Conservation (phyloP, 2,888 invertebrate genomes). For the Dolichopus griseipennis region DNA sequence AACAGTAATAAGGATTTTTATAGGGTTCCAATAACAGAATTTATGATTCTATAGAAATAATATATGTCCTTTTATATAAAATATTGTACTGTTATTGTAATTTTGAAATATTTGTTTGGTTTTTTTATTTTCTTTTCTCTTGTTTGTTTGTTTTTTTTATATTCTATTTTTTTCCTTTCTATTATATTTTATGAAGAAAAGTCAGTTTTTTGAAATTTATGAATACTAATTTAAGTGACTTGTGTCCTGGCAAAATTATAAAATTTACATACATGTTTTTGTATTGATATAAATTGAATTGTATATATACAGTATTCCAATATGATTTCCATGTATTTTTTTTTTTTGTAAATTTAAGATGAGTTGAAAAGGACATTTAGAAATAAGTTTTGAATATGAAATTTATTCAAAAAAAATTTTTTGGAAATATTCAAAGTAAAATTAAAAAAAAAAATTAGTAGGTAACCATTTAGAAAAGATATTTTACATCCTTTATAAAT, state of each 20-base stretch:
- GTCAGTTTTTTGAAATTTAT: not conserved
- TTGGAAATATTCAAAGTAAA: too few species aligned
- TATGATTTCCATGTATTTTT: not conserved
- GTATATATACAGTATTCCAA: too few species aligned
- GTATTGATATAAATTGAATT: not conserved
- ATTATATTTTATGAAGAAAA: not conserved
- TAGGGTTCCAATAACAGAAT: not conserved
- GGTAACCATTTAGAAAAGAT: too few species aligned
- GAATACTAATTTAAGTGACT: not conserved
- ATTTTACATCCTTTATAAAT: too few species aligned
- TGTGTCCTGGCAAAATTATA: not conserved
- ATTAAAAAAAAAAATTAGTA: too few species aligned
- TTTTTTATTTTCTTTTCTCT: not conserved
- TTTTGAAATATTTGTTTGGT: not conserved
- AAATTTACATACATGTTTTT: not conserved
- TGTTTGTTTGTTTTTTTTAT: not conserved
- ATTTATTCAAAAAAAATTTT: too few species aligned
- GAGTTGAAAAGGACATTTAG: not conserved
- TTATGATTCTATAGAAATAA: not conserved
- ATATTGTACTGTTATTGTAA: not conserved
- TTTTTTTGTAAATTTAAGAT: not conserved
- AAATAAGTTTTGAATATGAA: not conserved
- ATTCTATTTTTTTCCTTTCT: too few species aligned
- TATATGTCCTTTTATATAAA: not conserved
- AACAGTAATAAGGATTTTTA: not conserved